phyloP scores from a whole-genome alignment of 2,797 vertebrate genomes.

The Scleropages formosus region DNA sequence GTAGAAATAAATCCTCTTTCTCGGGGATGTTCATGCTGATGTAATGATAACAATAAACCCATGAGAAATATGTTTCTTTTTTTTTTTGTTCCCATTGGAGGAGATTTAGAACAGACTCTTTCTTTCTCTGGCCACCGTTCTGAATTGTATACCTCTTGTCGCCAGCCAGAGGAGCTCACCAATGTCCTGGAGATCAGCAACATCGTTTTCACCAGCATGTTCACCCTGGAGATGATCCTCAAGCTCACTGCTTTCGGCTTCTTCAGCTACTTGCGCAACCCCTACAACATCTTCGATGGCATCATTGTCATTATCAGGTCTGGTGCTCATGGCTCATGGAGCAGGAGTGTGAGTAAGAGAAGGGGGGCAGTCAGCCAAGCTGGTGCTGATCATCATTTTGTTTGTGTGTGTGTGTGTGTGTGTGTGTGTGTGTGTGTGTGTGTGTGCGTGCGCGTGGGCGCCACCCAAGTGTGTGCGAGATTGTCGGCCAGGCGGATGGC shows the following conservation, averaged over 20 bases:
- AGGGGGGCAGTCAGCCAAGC: not conserved
- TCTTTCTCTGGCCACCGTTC: not conserved
- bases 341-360: not conserved
- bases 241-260: conserved; percentile 84
- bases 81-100: not conserved
- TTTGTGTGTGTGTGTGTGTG: no score
- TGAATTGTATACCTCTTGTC: conserved; percentile 64
- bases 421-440: no score
- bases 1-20: no score
- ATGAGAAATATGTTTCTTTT: not conserved
- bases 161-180: conserved; percentile 80
- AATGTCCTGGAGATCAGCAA: conserved; percentile 85
- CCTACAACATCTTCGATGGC: conserved; percentile 81
- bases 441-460: no score
- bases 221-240: conserved; percentile 84
- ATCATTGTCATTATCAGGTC: conserved; percentile 87
- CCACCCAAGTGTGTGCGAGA: conserved; percentile 78
- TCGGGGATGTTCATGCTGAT: no score
- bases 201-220: conserved; percentile 87
- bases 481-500: conserved; percentile 86
- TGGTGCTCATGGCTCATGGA: conserved; percentile 12
- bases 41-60: no score
- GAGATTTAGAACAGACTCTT: not conserved
- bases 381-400: not conserved
- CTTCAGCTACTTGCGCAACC: conserved; percentile 80